These are phyloP conservation scores for Rhagologus leucostigma DNA, from an alignment of 2,113 vertebrate genomes.

Conservation along the genomic window DNA sequence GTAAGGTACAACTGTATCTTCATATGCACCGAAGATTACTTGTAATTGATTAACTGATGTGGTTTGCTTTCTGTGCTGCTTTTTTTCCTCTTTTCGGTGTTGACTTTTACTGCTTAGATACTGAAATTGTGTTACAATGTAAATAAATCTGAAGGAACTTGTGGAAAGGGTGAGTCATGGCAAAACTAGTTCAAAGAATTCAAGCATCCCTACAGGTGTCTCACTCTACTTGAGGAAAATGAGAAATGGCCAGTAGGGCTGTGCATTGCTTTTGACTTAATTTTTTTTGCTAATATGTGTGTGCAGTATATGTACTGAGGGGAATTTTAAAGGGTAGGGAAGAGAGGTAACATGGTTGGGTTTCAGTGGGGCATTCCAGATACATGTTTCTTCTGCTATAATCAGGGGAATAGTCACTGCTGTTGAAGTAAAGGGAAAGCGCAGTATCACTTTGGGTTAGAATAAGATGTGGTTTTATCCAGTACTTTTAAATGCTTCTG, in stretches of 20 bases:
- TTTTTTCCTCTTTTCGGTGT: background rate
- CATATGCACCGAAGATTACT: background rate
- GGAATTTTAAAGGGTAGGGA: background rate
- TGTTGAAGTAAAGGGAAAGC: background rate
- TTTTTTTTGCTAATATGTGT: background rate
- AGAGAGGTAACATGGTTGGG: background rate
- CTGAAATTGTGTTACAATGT: background rate
- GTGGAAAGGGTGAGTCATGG: background rate
- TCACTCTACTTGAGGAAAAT: background rate
- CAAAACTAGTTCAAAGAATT: background rate
- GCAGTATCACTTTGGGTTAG: background rate
- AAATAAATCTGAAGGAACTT: background rate
- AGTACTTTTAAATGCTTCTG: background rate
- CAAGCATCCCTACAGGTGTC: accelerated
- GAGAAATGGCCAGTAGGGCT: background rate
- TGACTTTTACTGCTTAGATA: background rate
- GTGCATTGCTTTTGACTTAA: background rate
- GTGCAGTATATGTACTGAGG: background rate
- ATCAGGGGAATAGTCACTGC: background rate
- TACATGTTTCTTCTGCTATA: background rate
- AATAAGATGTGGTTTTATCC: background rate
- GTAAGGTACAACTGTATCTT: background rate
- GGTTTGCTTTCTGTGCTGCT: background rate
- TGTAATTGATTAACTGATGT: background rate
- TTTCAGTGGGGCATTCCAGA: background rate